These are phyloP conservation scores for Chymomyza fuscimana DNA, from an alignment of 2,888 invertebrate species.

Conservation along the genomic window DNA sequence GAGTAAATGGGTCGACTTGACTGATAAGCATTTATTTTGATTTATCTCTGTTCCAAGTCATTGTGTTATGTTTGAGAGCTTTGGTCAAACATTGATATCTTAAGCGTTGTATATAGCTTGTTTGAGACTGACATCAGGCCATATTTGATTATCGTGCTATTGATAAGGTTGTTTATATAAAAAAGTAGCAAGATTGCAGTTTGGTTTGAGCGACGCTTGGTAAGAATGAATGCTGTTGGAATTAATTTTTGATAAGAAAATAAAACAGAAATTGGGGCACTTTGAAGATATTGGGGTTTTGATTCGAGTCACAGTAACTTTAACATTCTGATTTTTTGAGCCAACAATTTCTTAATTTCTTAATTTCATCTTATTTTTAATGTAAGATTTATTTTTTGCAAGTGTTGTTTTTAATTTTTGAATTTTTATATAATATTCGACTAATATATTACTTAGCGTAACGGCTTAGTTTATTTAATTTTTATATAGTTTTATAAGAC, in stretches of 20 bases:
- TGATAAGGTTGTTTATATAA: neutral
- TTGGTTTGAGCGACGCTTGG: neutral
- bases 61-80: neutral
- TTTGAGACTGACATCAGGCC: neutral
- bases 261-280: neutral
- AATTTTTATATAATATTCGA: no score
- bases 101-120: neutral
- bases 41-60: neutral
- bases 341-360: no score
- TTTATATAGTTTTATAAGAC: no score
- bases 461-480: no score
- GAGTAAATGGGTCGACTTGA: constrained; percentile 48
- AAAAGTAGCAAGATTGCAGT: neutral
- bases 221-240: neutral
- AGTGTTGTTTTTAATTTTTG: no score
- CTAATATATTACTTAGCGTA: no score
- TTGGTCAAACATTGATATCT: neutral
- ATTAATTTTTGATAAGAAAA: neutral
- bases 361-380: no score
- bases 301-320: neutral
- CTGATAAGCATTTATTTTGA: neutral
- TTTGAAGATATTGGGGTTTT: neutral
- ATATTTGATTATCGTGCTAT: neutral
- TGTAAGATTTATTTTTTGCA: no score
- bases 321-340: no score